Conservation (phyloP, 2,113 vertebrate genomes). For the Serinus canaria region DNA sequence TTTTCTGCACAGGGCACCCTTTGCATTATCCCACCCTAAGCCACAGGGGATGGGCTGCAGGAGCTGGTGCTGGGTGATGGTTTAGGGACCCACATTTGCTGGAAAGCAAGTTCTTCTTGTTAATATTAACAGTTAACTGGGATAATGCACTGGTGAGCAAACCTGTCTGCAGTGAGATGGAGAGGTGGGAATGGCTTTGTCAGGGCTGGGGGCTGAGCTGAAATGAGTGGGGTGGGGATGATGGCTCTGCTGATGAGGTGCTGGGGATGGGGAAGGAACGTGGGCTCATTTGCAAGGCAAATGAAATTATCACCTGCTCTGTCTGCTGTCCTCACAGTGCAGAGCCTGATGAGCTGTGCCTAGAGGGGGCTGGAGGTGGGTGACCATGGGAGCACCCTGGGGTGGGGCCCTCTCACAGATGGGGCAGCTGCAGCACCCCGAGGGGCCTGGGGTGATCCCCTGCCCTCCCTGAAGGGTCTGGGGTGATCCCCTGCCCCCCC, state of each 20-base stretch:
- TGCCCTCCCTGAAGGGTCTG: background rate
- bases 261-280: background rate
- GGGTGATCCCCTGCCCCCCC: rapidly evolving
- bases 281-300: constrained; percentile 71
- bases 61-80: rapidly evolving
- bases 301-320: constrained; percentile 37
- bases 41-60: rapidly evolving
- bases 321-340: background rate
- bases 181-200: background rate
- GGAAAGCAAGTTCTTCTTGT: background rate
- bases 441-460: too few species aligned
- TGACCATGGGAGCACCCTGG: background rate
- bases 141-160: background rate
- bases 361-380: background rate
- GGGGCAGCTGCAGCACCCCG: background rate
- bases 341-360: constrained; percentile 22
- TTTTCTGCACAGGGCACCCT: rapidly evolving
- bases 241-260: constrained; percentile 17
- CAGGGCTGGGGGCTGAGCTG: background rate
- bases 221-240: background rate
- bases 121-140: background rate
- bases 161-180: background rate
- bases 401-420: rapidly evolving
- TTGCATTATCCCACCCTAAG: background rate
- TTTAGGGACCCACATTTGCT: background rate